Conservation (phyloP, 2,888 invertebrate genomes). For the Adela reaumurella region DNA sequence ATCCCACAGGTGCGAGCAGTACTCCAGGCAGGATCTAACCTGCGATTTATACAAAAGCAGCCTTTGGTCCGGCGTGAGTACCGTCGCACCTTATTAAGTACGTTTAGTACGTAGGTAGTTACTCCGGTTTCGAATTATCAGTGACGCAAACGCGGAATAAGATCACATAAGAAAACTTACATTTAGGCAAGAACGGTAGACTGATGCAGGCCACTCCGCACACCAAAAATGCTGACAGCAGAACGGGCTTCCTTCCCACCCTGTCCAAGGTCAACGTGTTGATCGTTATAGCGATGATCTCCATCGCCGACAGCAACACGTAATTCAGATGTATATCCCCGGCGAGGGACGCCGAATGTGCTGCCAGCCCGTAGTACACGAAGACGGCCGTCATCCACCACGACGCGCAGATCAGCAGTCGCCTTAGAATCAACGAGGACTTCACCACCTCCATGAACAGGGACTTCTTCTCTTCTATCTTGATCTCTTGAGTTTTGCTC, state of each 20-base stretch:
- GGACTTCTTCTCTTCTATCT: conserved; percentile 24
- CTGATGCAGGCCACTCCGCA: conserved; percentile 32
- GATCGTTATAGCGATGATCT: conserved; percentile 35
- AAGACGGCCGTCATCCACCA: conserved; percentile 46
- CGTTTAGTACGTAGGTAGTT: too few species aligned
- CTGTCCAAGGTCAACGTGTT: conserved; percentile 44
- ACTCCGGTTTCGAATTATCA: too few species aligned
- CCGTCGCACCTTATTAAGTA: too few species aligned
- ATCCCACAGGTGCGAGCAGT: too few species aligned
- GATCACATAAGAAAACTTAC: too few species aligned
- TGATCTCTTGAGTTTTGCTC: conserved; percentile 22
- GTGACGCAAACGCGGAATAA: too few species aligned
- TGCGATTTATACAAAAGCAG: too few species aligned
- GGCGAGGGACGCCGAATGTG: conserved; percentile 33
- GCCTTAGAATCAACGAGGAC: conserved; percentile 27
- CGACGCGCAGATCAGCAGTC: conserved; percentile 35
- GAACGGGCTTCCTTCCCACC: conserved; percentile 33
- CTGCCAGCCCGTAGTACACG: conserved; percentile 48
- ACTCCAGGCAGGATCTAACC: too few species aligned
- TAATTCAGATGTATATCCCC: conserved; percentile 36
- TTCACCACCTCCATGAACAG: conserved; percentile 30
- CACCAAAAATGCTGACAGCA: conserved; percentile 35
- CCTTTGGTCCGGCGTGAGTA: too few species aligned
- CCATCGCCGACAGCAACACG: conserved; percentile 37
- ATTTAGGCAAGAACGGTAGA: conserved; percentile 21